Conservation (phyloP, 2,113 vertebrate genomes). For the Mohoua ochrocephala region DNA sequence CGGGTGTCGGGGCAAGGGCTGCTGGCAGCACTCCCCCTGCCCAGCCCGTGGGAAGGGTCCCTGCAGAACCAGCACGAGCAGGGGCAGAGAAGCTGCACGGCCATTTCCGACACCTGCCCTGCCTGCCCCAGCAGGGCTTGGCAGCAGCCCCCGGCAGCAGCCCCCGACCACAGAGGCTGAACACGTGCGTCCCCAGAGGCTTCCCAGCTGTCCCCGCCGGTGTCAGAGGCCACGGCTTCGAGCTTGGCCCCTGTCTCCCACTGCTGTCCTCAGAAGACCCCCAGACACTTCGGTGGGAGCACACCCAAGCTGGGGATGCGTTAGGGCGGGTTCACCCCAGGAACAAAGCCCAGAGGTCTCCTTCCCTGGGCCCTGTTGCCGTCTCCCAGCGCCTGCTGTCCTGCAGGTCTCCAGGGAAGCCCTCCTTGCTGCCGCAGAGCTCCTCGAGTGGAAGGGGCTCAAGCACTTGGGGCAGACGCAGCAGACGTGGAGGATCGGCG, state of each 20-base stretch:
- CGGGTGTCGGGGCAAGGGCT: fast-evolving
- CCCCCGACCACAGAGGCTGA: not conserved
- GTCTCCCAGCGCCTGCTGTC: too few species aligned
- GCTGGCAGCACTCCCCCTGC: not conserved
- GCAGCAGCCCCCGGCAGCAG: not conserved
- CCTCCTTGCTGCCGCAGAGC: not conserved
- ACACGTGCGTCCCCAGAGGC: not conserved
- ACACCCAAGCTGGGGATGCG: too few species aligned
- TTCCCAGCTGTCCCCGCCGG: not conserved
- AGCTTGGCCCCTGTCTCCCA: not conserved
- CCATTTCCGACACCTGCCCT: not conserved
- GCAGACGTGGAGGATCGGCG: fast-evolving
- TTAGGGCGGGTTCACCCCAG: too few species aligned
- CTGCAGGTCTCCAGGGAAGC: not conserved
- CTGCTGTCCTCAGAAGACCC: not conserved
- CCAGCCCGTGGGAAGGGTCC: too few species aligned
- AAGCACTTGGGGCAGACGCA: not conserved
- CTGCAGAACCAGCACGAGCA: not conserved
- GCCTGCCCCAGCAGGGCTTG: not conserved
- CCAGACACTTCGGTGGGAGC: not conserved
- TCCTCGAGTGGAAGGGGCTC: not conserved
- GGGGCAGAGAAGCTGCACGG: not conserved
- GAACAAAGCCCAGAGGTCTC: not conserved
- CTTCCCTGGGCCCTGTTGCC: not conserved
- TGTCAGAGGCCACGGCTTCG: fast-evolving